Base-by-base conservation (phyloP, 2,113 vertebrate genomes). In the Channa maculata region DNA sequence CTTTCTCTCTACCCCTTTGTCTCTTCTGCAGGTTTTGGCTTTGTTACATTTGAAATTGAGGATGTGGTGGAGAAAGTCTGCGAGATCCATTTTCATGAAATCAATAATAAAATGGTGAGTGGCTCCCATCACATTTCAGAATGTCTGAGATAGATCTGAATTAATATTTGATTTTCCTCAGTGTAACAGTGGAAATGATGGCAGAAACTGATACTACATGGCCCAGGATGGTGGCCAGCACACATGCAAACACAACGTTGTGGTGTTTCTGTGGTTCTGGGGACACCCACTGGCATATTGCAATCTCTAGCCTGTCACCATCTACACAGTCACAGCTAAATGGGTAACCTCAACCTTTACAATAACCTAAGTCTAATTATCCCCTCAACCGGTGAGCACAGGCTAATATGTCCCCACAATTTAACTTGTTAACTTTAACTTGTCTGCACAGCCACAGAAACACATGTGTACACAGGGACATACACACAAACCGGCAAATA, bases 51-150 rank as follows among this genome's bases (percentile, higher is more conserved):
- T 49, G 71, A 73, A 64, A 57, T 57, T 10, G 71, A 73, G 24
- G 24, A 24, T 24, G 24, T 24, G 24, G 24, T 24, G 24, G 24
- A 24, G 24, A 24, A 24, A 24, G 68, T 67, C 65, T 59, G 67
- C 55, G 50, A 72, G 59, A 72, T 72, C 70, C 71, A 73, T 73
- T 73, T 73, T 65, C 71, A 73, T 73, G 71, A 73, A 55, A 73
- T 73, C 71, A 73, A 73, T 73, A 73, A 65, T 73, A 73, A 73
- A 57, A 73, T 73, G 71, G 71, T 73, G 61, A 73, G 71, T 65
- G 60, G 50, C 14, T 53, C 58, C 69, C 24, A 45, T 62, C 43
- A 5, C 39, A 36, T 71, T 61, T 15, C 53, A 61, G 8, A 41
- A 50, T 14, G 37, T 34, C 15, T 51, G 67, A 61, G 57, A 51